Percentiles rank a stretch among this genome's conserved stretches.
These are phyloP conservation scores for Pseudeuparius sepicola DNA, from an alignment of 2,888 invertebrate genomes.

Conservation along the genomic window DNA sequence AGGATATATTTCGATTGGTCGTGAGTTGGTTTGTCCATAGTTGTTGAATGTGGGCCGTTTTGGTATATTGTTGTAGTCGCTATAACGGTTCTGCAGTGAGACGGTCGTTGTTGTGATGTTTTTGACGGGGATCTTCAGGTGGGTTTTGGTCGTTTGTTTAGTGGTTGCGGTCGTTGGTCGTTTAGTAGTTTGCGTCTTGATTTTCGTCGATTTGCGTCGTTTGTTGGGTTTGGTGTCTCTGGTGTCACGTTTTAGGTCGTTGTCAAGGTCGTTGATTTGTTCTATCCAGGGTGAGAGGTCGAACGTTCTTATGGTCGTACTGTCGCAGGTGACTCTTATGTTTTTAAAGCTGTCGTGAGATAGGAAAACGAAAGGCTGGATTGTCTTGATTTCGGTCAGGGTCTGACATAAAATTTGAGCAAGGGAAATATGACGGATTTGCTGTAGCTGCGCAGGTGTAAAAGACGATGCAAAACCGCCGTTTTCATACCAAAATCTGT, in stretches of 20 bases:
- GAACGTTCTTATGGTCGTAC: conserved; percentile 43
- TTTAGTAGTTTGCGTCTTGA: conserved; percentile 13
- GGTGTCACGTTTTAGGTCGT: conserved; percentile 11
- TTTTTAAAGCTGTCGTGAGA: conserved; percentile 51
- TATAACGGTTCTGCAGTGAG: conserved; percentile 1
- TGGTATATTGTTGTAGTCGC: conserved; percentile 9
- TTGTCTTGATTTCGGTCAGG: conserved; percentile 51
- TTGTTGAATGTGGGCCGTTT: conserved; percentile 13
- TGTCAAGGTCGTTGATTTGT: conserved; percentile 15
- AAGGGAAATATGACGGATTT: conserved; percentile 58
- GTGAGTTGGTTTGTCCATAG: conserved; percentile 12
- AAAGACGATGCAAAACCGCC: conserved; percentile 62
- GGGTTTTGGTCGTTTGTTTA: not conserved
- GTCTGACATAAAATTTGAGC: conserved; percentile 64
- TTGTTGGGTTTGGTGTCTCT: conserved; percentile 14
- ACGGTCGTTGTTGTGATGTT: not conserved
- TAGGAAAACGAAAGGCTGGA: conserved; percentile 64
- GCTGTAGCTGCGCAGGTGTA: conserved; percentile 64
- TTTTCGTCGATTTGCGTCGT: conserved; percentile 12
- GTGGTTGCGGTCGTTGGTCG: conserved; percentile 18
- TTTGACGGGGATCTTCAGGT: no score
- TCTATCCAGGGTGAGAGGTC: conserved; percentile 55
- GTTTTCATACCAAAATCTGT: conserved; percentile 80
- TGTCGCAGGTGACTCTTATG: conserved; percentile 46
- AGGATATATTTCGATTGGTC: conserved; percentile 2